These are phyloP conservation scores for Syrphus vitripennis DNA, from an alignment of 2,888 invertebrate genomes.

Conservation along the genomic window DNA sequence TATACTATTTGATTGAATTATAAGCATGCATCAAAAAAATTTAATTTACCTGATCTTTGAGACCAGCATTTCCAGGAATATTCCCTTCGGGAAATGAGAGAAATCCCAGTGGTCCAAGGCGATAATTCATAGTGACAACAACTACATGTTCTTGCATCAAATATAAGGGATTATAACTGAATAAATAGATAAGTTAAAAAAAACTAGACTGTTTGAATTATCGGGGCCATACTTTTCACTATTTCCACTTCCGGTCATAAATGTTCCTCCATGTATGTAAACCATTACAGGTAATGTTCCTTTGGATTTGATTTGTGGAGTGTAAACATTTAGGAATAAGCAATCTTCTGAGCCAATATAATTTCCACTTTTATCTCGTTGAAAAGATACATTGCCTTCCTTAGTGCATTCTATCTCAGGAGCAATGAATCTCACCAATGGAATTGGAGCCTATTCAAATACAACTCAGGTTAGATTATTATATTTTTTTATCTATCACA, in stretches of 20 bases:
- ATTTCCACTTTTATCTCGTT: constrained; percentile 70
- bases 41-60: constrained; percentile 73
- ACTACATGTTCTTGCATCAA: constrained; percentile 73
- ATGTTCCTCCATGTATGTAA: constrained; percentile 74
- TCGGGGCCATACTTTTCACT: constrained; percentile 76
- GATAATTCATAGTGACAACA: constrained; percentile 73
- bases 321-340: constrained; percentile 75
- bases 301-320: constrained; percentile 71
- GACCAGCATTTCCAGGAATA: constrained; percentile 73
- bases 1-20: not conserved
- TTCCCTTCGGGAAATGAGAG: constrained; percentile 71
- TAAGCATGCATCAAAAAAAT: not conserved
- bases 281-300: constrained; percentile 74
- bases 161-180: constrained; percentile 73
- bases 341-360: constrained; percentile 77
- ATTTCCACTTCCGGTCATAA: constrained; percentile 74
- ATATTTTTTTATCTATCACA: not conserved
- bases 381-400: constrained; percentile 75
- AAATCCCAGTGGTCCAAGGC: constrained; percentile 73
- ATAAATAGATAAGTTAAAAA: not conserved
- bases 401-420: constrained; percentile 77
- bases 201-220: not conserved
- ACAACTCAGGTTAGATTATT: not conserved
- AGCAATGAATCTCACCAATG: constrained; percentile 75
- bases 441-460: constrained; percentile 76